Evolutionary conservation across 2,797 vertebrate genomes (phyloP).

Genomic region (Alfaro cultratus): DNA sequence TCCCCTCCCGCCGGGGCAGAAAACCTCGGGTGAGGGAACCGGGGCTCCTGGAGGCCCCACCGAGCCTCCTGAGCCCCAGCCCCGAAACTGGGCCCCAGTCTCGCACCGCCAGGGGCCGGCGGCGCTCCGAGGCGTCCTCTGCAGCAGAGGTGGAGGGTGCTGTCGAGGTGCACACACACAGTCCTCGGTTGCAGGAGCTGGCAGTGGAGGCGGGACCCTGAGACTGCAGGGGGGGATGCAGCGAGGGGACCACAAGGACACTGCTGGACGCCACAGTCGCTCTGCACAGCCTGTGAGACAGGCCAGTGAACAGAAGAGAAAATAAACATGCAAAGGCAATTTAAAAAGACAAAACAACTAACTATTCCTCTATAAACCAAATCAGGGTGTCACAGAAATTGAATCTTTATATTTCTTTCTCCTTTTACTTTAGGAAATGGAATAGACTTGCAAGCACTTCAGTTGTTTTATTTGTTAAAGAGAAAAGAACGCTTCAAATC

Average conservation of each 20-base stretch:
- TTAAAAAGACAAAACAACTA: constrained; percentile 79
- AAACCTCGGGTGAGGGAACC: constrained; percentile 89
- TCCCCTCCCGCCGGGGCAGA: constrained; percentile 91
- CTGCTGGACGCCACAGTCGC: constrained; percentile 70
- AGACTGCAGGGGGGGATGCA: constrained; percentile 43
- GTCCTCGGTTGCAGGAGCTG: constrained; percentile 74
- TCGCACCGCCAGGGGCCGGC: constrained; percentile 76
- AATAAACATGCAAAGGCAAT: constrained; percentile 77
- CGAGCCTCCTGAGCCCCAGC: constrained; percentile 59
- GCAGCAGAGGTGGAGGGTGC: constrained; percentile 51
- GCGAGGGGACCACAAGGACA: constrained; percentile 54
- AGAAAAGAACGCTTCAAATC: constrained; percentile 84
- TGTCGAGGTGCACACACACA: constrained; percentile 69
- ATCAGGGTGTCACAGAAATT: constrained; percentile 90
- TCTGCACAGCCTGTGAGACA: constrained; percentile 75
- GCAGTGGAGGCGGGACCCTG: constrained; percentile 71
- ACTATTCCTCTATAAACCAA: constrained; percentile 88
- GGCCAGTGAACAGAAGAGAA: constrained; percentile 75
- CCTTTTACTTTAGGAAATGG: constrained; percentile 76
- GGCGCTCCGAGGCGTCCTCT: constrained; percentile 66
- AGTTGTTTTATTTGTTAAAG: constrained; percentile 77
- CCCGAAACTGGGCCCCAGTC: constrained; percentile 62
- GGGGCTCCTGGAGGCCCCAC: constrained; percentile 70
- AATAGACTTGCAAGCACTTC: constrained; percentile 76
- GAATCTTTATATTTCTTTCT: constrained; percentile 87